Evolutionary conservation across 2,797 vertebrate genomes (phyloP).

Genomic region (Sphaeramia orbicularis): DNA sequence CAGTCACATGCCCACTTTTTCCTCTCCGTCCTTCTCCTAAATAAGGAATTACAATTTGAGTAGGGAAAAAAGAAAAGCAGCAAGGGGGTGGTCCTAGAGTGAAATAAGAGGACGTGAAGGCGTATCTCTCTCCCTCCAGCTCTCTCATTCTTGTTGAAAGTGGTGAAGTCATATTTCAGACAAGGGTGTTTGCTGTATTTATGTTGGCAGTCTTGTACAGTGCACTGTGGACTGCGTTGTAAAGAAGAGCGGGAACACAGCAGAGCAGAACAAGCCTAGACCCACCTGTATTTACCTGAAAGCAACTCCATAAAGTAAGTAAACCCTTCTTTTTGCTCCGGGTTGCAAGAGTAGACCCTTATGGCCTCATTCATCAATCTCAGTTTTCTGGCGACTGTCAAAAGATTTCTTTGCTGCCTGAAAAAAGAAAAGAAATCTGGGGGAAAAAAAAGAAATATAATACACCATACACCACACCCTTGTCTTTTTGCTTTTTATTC

Average conservation of each 20-base stretch:
- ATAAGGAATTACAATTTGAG: slow-evolving; percentile 79
- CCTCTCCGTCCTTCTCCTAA: slow-evolving; percentile 77
- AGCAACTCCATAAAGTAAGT: slow-evolving; percentile 71
- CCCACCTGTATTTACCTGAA: slow-evolving; percentile 63
- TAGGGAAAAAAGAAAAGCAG: slow-evolving; percentile 52
- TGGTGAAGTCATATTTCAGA: slow-evolving; percentile 73
- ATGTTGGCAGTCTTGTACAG: slow-evolving; percentile 21
- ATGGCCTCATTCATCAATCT: slow-evolving; percentile 6
- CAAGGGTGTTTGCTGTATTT: slow-evolving; percentile 56
- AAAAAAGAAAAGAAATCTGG: not conserved
- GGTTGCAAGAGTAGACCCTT: too few species aligned
- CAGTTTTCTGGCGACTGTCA: slow-evolving; percentile 16
- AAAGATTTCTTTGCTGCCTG: slow-evolving; percentile 23
- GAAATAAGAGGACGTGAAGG: slow-evolving; percentile 70
- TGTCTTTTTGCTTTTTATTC: not conserved
- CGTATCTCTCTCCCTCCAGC: slow-evolving; percentile 39
- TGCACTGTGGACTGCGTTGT: slow-evolving; percentile 48
- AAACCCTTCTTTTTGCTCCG: not conserved
- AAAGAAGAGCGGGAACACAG: slow-evolving; percentile 33
- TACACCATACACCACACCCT: slow-evolving; percentile 39
- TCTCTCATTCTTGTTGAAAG: slow-evolving; percentile 55
- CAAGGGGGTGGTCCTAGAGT: slow-evolving; percentile 61
- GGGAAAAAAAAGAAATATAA: not conserved
- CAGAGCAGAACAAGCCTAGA: not conserved
- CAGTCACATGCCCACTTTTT: slow-evolving; percentile 72